Evolutionary conservation across 2,113 vertebrate species (phyloP).

Genomic region (Grus americana): DNA sequence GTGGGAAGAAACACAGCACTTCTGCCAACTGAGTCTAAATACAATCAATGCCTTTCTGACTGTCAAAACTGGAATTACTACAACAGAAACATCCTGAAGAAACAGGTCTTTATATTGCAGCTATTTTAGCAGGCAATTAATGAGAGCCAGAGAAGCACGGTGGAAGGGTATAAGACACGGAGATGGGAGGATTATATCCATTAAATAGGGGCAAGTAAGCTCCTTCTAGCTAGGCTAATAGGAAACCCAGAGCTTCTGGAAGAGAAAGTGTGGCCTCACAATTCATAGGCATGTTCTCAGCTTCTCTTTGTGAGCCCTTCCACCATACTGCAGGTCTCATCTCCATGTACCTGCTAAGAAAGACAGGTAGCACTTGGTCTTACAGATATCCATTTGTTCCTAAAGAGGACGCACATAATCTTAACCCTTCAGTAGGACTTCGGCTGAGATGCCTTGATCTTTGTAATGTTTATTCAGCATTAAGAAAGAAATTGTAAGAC

Average conservation of each 20-base stretch:
- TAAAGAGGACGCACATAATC: neutral
- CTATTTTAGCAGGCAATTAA: neutral
- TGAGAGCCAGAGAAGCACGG: neutral
- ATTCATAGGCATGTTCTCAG: neutral
- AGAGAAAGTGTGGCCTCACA: neutral
- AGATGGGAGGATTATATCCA: neutral
- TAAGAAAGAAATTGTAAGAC: neutral
- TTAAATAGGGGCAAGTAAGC: neutral
- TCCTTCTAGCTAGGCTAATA: neutral
- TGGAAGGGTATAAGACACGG: neutral
- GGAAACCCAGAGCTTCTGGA: neutral
- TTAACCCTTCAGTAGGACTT: neutral
- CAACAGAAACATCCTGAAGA: neutral
- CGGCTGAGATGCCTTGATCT: neutral
- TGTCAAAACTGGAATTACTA: neutral
- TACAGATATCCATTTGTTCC: neutral
- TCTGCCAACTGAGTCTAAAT: neutral
- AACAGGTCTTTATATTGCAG: neutral
- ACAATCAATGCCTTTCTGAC: neutral
- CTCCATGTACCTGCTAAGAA: neutral
- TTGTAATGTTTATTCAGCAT: neutral
- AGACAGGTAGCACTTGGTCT: neutral
- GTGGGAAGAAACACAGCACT: neutral
- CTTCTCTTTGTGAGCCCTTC: neutral
- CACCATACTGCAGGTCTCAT: neutral